These are phyloP conservation scores for Isurus oxyrinchus DNA, from an alignment of 2,113 vertebrate species.

Conservation along the genomic window DNA sequence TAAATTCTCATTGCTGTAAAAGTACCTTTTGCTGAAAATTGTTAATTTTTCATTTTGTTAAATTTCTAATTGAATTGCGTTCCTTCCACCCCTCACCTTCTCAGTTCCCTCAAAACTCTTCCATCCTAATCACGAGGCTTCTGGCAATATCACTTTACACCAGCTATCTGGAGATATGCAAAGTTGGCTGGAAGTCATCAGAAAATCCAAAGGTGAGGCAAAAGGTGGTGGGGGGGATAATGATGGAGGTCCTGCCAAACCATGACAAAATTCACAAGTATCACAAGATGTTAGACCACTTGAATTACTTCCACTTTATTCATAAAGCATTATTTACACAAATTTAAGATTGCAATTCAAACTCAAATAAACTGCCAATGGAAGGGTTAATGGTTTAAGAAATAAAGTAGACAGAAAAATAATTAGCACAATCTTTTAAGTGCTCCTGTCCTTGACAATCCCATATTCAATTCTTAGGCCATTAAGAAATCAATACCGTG, in stretches of 20 bases:
- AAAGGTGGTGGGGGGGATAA: background rate
- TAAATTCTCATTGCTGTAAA: background rate
- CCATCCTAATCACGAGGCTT: background rate
- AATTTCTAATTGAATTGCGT: background rate
- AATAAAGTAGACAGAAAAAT: conserved; percentile 1
- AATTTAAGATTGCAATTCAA: background rate
- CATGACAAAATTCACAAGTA: background rate
- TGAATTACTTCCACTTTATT: background rate
- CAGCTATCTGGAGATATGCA: background rate
- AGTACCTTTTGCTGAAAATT: background rate
- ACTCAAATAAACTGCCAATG: background rate
- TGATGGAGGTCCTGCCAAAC: background rate
- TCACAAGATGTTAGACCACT: background rate
- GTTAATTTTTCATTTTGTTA: background rate
- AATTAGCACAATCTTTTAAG: conserved; percentile 26
- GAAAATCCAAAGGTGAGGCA: background rate
- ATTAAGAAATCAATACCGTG: conserved; percentile 30
- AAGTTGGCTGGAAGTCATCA: background rate
- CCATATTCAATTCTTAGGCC: background rate
- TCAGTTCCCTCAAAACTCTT: background rate
- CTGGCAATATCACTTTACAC: background rate
- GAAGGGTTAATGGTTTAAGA: background rate
- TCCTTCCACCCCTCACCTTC: background rate
- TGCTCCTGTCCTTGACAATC: conserved; percentile 14
- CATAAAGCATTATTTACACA: background rate